Evolutionary conservation across 2,888 invertebrate species (phyloP).

Genomic region (Nemurella pictetii): DNA sequence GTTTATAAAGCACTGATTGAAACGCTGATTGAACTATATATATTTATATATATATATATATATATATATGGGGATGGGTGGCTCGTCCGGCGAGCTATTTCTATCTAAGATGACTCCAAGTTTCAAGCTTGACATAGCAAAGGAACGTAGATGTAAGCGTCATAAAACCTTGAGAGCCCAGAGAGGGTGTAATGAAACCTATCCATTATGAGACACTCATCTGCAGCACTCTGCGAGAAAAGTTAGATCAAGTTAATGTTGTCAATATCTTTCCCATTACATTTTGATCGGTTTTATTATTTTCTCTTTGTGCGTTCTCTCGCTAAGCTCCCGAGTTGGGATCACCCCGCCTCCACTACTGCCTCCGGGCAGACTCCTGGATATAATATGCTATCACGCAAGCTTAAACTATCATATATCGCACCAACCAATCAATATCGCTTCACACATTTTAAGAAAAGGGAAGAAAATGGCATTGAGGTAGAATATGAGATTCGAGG

Average conservation of each 20-base stretch:
- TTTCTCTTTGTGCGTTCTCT: constrained; percentile 5
- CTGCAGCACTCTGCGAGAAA: not conserved
- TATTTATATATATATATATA: too few species aligned
- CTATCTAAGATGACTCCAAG: not conserved
- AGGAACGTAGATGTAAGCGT: not conserved
- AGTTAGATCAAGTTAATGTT: constrained; percentile 5
- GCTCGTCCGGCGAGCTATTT: not conserved
- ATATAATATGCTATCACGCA: constrained; percentile 11
- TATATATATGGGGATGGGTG: not conserved
- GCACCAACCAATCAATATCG: constrained; percentile 19
- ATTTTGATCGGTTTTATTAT: constrained; percentile 19
- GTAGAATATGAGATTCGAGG: not conserved
- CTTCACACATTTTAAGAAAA: constrained; percentile 12
- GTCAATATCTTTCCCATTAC: constrained; percentile 16
- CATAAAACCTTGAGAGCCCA: not conserved
- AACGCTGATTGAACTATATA: not conserved
- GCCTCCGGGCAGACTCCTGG: not conserved
- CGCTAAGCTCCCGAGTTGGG: not conserved
- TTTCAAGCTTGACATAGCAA: not conserved
- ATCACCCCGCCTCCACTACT: not conserved
- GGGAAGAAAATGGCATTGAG: not conserved
- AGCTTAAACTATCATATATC: not conserved
- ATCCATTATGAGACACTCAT: not conserved
- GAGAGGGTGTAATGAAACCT: constrained; percentile 4
- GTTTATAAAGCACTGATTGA: not conserved